Percentiles rank a stretch among this genome's conserved stretches.
Evolutionary conservation across 2,888 invertebrate species (phyloP).

Genomic region (Hololepta plana): DNA sequence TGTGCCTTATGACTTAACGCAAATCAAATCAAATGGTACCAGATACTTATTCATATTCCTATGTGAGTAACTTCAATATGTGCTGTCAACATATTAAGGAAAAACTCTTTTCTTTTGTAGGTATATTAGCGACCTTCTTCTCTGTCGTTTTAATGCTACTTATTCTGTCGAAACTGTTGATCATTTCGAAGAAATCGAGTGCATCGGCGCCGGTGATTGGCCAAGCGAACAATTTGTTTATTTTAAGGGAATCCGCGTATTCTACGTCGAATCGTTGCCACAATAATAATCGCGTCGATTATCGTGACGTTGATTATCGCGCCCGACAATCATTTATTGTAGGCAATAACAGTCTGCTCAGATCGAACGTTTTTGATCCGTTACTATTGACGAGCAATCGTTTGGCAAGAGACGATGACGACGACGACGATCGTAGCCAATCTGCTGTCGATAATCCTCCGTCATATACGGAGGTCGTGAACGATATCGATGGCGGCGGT

Average conservation of each 20-base stretch:
- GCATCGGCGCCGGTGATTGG: too few relatives aligned
- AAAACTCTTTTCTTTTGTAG: slow-evolving; percentile 11
- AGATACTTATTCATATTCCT: slow-evolving; percentile 24
- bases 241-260: too few relatives aligned
- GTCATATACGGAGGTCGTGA: slow-evolving; percentile 20
- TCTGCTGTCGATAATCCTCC: slow-evolving; percentile 24
- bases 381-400: slow-evolving; percentile 16
- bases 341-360: too few relatives aligned
- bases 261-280: slow-evolving; percentile 13
- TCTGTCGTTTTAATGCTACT: slow-evolving; percentile 21
- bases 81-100: slow-evolving; percentile 5
- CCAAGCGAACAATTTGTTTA: too few relatives aligned
- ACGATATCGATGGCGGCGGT: slow-evolving; percentile 11
- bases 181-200: slow-evolving; percentile 23
- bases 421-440: too few relatives aligned
- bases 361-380: slow-evolving; percentile 19
- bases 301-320: too few relatives aligned
- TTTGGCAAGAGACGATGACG: too few relatives aligned
- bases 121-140: slow-evolving; percentile 22
- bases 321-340: too few relatives aligned
- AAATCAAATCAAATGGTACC: slow-evolving; percentile 16
- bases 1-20: slow-evolving; percentile 15
- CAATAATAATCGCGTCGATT: slow-evolving; percentile 12
- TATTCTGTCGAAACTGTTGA: slow-evolving; percentile 22
- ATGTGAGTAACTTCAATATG: slow-evolving; percentile 16